Evolutionary conservation across 2,797 vertebrate genomes (phyloP), one percentile per base, ranked within the genome.

Genomic region (Sebastiscus albofasciatus): DNA sequence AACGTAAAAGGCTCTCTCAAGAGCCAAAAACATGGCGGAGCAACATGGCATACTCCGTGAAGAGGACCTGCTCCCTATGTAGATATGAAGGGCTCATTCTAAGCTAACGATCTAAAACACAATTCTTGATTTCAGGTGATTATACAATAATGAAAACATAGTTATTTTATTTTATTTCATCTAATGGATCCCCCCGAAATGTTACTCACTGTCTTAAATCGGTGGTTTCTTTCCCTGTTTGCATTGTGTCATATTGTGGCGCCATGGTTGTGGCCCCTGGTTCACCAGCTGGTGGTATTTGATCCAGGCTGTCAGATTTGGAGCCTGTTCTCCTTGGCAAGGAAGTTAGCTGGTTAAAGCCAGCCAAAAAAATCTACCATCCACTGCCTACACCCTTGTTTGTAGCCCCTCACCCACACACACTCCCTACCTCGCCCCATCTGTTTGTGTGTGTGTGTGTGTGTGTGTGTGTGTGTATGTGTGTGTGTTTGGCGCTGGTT

Each of bases 301-400:
- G 89, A 94, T 94, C 92, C 91, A 84, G 88, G 76, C 87, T 87
- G 93, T 92, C 89, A 88, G 90, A 87, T 85, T 90, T 79, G 86
- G 87, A 91, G 90, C 90, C 84, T 72, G 74, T 54, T 89, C 90
- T 82, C 31, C 42, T 92, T 94, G 94, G 94, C 93, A 88, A 78
- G 73, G 84, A 87, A 89, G 74, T 80, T 14, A 72, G 67, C 72
- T 73, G 74, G 75, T 66, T 77, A 80, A 81, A 83, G 75, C 79
- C 77, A 60, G 90, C 93, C 90, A 91, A 81, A 90, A 82, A 91
- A 84, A 79, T 73, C 68, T 27, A 80, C 82, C 87, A 80, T 77
- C 31, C 69, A 75, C 68, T 66, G 64, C 79, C 82, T 64, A 36
- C 81, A 78, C 81, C 71, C 87, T 83, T 72, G 64, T 80, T 81